Conservation (phyloP, 2,888 invertebrate genomes). For the Laspeyria flexula region DNA sequence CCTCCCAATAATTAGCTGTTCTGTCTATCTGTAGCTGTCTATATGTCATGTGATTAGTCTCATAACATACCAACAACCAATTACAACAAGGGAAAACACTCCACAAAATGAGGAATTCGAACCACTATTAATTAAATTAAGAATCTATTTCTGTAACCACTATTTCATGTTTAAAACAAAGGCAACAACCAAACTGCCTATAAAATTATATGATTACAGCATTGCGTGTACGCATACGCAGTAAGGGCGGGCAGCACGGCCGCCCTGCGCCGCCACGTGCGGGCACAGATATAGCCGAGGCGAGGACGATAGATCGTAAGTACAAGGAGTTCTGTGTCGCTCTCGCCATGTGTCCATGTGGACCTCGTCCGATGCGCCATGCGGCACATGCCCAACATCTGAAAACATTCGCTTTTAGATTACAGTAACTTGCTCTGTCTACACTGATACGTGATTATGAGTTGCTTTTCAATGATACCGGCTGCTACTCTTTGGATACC, state of each 20-base stretch:
- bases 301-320: slow-evolving; percentile 14
- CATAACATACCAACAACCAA: too few species aligned
- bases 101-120: too few species aligned
- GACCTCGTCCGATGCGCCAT: slow-evolving; percentile 52
- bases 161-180: slow-evolving; percentile 15
- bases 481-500: too few species aligned
- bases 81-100: too few species aligned
- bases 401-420: slow-evolving; percentile 51
- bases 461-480: slow-evolving; percentile 5
- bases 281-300: slow-evolving; percentile 45
- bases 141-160: slow-evolving; percentile 28
- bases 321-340: slow-evolving; percentile 70
- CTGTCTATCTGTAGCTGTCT: too few species aligned
- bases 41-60: too few species aligned
- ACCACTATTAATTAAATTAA: slow-evolving; percentile 14
- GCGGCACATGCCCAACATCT: slow-evolving; percentile 70
- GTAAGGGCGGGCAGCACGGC: slow-evolving; percentile 77
- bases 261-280: slow-evolving; percentile 60
- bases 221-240: slow-evolving; percentile 19
- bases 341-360: slow-evolving; percentile 51
- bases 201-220: slow-evolving; percentile 39
- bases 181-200: slow-evolving; percentile 16
- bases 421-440: slow-evolving; percentile 16
- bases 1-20: too few species aligned
- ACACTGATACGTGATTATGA: slow-evolving; percentile 32